Conservation (phyloP, 1,140 invertebrate species). For the Steinernema khuongi region DNA sequence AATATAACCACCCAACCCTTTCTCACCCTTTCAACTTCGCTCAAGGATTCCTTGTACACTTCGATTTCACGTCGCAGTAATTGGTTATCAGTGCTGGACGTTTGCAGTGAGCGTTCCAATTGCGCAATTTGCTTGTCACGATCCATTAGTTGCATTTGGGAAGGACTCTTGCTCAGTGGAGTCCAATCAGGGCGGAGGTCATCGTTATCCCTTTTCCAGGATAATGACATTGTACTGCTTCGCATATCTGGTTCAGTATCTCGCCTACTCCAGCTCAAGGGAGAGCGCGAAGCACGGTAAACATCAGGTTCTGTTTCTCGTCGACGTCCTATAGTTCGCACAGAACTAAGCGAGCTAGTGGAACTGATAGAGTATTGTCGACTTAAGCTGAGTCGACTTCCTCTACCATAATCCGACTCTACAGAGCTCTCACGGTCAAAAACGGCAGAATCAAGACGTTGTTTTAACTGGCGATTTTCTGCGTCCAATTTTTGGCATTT, state of each 20-base stretch:
- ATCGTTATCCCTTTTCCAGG: neutral
- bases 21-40: neutral
- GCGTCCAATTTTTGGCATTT: neutral
- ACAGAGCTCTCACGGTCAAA: neutral
- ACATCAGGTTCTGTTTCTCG: neutral
- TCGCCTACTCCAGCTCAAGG: neutral
- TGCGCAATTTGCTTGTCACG: neutral
- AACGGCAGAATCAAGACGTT: neutral
- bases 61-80: neutral
- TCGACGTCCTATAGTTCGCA: neutral
- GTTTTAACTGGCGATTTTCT: neutral
- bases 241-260: neutral
- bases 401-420: neutral
- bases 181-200: slow-evolving; percentile 2
- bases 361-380: neutral
- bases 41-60: slow-evolving; percentile 4
- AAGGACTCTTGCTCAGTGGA: neutral
- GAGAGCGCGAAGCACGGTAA: neutral
- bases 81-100: neutral
- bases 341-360: neutral
- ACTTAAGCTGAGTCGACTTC: neutral
- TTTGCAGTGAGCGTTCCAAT: neutral
- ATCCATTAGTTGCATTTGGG: neutral
- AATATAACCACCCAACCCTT: too few relatives aligned
- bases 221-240: neutral